Percentiles rank a stretch among this genome's conserved stretches.
Evolutionary conservation across 2,113 vertebrate genomes (phyloP).

Genomic region (Petrocephalus microphthalmus): DNA sequence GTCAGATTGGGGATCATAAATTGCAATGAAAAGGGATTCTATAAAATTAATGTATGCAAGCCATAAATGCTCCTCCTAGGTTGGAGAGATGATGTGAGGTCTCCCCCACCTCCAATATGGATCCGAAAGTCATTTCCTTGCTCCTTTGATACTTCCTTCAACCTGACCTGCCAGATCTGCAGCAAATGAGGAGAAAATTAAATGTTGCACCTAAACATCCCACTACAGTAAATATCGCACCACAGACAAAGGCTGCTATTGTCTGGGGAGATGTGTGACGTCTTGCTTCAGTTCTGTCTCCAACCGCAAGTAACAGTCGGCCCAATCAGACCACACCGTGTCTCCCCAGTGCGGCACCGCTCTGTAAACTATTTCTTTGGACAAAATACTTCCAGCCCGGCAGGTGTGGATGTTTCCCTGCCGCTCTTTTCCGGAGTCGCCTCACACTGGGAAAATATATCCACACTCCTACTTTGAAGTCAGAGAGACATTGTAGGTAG

Average conservation of each 20-base stretch:
- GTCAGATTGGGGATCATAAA: too few species aligned
- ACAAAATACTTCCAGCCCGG: not conserved
- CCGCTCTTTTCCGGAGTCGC: not conserved
- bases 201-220: not conserved
- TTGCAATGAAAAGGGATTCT: too few species aligned
- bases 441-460: not conserved
- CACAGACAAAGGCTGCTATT: not conserved
- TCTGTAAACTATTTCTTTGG: not conserved
- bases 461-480: not conserved
- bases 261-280: not conserved
- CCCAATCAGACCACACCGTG: not conserved
- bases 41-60: too few species aligned
- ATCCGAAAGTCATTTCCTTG: too few species aligned
- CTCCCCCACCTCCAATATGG: too few species aligned
- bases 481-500: not conserved
- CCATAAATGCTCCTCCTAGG: too few species aligned
- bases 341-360: not conserved
- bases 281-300: not conserved
- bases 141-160: too few species aligned
- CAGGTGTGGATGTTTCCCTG: not conserved
- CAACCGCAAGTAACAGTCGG: not conserved
- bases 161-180: not conserved
- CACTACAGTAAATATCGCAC: not conserved
- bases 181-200: not conserved
- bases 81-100: too few species aligned